Percentiles rank a stretch among this genome's conserved stretches.
These are phyloP conservation scores for Mionectes olivaceus DNA, from an alignment of 2,797 vertebrate genomes.

Conservation along the genomic window DNA sequence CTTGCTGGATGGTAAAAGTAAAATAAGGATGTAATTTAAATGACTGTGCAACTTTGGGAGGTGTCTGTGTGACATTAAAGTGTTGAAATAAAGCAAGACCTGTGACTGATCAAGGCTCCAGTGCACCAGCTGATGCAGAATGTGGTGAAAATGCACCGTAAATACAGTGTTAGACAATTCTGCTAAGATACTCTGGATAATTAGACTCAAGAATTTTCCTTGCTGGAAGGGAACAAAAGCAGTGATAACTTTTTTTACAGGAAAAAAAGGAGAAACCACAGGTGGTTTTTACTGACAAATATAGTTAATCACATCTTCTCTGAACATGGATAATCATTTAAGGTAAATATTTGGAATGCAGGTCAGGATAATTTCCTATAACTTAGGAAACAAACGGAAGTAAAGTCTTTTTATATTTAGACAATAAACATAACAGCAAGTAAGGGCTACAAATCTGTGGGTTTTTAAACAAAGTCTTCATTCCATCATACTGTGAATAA, in stretches of 20 bases:
- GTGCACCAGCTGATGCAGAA: not conserved
- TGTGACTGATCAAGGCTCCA: not conserved
- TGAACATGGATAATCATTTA: not conserved
- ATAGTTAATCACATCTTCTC: not conserved
- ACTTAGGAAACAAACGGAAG: not conserved
- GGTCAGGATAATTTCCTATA: not conserved
- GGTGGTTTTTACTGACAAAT: not conserved
- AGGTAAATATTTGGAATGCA: not conserved
- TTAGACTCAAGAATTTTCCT: not conserved
- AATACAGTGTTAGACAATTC: not conserved
- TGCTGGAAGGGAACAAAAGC: not conserved
- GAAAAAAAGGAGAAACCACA: not conserved
- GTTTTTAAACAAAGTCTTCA: not conserved
- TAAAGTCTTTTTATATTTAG: not conserved
- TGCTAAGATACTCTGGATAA: not conserved
- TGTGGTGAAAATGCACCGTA: not conserved
- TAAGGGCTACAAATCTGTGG: not conserved
- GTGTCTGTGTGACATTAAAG: not conserved
- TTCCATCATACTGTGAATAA: not conserved
- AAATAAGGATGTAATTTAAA: not conserved
- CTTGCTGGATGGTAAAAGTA: not conserved
- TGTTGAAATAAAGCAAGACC: not conserved
- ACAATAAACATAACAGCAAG: not conserved
- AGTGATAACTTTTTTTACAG: rapidly evolving
- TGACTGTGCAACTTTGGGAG: not conserved